Base-by-base conservation (phyloP, 2,113 vertebrate species). In the Brachyhypopomus occidentalis region DNA sequence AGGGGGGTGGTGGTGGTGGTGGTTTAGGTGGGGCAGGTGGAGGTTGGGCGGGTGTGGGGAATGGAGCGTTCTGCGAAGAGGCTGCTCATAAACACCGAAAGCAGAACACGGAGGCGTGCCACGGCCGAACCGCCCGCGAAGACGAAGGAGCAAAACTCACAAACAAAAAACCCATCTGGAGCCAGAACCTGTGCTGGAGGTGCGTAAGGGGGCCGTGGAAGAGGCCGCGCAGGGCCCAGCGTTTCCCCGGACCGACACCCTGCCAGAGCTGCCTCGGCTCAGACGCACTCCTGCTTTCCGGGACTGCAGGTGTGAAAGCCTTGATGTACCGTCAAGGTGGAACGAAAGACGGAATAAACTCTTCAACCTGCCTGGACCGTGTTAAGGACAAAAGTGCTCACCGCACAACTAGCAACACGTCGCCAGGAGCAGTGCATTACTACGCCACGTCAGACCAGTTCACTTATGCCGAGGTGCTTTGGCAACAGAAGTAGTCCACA, bases 251-350 rank as follows among this genome's bases (percentile, higher is more conserved):
- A 52, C 8, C 0, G 12, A 52, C 9, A 52, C 45, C 2, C 12
- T 14, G 12, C 12, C 12, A 1, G 12, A 14, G 45, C 41, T 48
- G 3, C 11, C 5, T 48, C 11, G 1, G 41, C 2, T 12, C 45
- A 52, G 45, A 11, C 5, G 41, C 5, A 41, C 41, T 41, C 41
- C 41, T 41, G 41, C 41, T 41, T 9, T 2, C 41, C 8, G 17
- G 60, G 60, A 77, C 56, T 55, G 79, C 71, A 80, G 75, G 5
- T 78, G 70, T 64, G 58, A 60, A 60, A 56, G 62, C 38, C 72
- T 27, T 58, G 58, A 41, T 45, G 41, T 45, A 11, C 41, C 2
- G 6, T 30, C 30, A 83, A 25, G 30, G 70, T 62, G 1, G 59
- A 73, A 78, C 25, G 23, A 30, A 38, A 70, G 30, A 52, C 25